Conservation (phyloP, 1,140 invertebrate genomes). For the Brachionus sp. region DNA sequence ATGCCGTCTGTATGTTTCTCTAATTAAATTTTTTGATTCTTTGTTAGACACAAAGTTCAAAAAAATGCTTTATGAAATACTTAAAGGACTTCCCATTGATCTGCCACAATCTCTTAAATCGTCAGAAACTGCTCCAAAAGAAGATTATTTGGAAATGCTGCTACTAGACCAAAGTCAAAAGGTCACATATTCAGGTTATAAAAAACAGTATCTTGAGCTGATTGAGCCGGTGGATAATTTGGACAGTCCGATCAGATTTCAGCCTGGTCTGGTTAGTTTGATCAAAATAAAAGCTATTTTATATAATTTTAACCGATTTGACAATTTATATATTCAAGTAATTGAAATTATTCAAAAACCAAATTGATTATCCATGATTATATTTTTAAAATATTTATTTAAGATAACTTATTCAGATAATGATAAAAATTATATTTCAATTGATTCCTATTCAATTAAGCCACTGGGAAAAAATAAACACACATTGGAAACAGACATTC, state of each 20-base stretch:
- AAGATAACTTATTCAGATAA: slow-evolving; percentile 32
- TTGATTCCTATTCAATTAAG: slow-evolving; percentile 4
- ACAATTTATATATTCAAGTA: slow-evolving; percentile 30
- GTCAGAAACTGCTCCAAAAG: background rate
- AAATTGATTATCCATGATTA: background rate
- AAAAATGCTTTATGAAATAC: background rate
- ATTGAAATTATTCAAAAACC: too few relatives aligned
- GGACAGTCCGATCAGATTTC: slow-evolving; percentile 8
- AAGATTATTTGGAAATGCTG: background rate
- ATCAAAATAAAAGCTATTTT: slow-evolving; percentile 28
- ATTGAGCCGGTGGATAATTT: slow-evolving; percentile 29
- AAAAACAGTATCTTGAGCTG: background rate
- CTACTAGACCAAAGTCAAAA: background rate
- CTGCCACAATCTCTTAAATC: background rate
- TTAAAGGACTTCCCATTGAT: background rate
- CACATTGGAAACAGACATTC: background rate
- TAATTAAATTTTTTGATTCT: slow-evolving; percentile 5
- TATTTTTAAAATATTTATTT: background rate
- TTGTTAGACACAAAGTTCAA: background rate
- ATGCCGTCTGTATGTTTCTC: background rate
- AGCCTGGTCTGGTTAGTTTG: slow-evolving; percentile 20
- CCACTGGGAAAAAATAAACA: background rate
- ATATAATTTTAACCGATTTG: slow-evolving; percentile 24
- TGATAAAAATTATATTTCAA: slow-evolving; percentile 10
- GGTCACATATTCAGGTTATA: background rate